Conservation (phyloP, 2,888 invertebrate species). For the Venusia cambrica region DNA sequence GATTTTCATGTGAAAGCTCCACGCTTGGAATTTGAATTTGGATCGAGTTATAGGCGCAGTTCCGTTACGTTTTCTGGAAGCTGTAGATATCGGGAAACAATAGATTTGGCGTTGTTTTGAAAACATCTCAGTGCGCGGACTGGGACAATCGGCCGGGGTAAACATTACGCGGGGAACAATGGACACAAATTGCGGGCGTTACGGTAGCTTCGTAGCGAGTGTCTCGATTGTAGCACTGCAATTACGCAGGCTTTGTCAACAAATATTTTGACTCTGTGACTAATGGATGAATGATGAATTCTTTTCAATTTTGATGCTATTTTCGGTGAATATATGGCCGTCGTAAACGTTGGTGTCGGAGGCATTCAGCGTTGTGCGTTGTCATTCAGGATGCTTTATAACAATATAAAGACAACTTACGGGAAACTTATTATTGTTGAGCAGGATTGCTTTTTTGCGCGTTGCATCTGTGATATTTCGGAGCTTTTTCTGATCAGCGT, state of each 20-base stretch:
- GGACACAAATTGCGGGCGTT: slow-evolving; percentile 77
- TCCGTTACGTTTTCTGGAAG: slow-evolving; percentile 41
- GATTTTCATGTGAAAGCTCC: slow-evolving; percentile 2
- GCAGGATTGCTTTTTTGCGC: slow-evolving; percentile 45
- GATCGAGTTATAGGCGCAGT: slow-evolving; percentile 25
- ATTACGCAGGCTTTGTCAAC: slow-evolving; percentile 73
- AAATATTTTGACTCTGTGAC: slow-evolving; percentile 77
- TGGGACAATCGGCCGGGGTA: slow-evolving; percentile 72
- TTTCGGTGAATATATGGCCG: slow-evolving; percentile 70
- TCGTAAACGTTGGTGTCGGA: slow-evolving; percentile 72
- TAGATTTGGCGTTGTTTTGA: slow-evolving; percentile 68
- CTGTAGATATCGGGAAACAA: slow-evolving; percentile 49
- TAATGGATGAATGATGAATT: slow-evolving; percentile 79
- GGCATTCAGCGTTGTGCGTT: slow-evolving; percentile 63
- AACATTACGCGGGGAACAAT: slow-evolving; percentile 75
- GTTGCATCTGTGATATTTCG: slow-evolving; percentile 39
- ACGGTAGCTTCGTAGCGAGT: slow-evolving; percentile 79
- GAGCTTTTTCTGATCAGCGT: slow-evolving; percentile 19
- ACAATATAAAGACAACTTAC: slow-evolving; percentile 56
- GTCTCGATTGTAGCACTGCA: slow-evolving; percentile 74
- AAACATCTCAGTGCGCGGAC: slow-evolving; percentile 69
- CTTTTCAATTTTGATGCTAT: slow-evolving; percentile 73
- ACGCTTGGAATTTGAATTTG: slow-evolving; percentile 3
- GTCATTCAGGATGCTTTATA: slow-evolving; percentile 67
- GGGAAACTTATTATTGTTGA: slow-evolving; percentile 58